Evolutionary conservation across 2,797 vertebrate genomes (phyloP).

Genomic region (Triplophysa bombifrons): DNA sequence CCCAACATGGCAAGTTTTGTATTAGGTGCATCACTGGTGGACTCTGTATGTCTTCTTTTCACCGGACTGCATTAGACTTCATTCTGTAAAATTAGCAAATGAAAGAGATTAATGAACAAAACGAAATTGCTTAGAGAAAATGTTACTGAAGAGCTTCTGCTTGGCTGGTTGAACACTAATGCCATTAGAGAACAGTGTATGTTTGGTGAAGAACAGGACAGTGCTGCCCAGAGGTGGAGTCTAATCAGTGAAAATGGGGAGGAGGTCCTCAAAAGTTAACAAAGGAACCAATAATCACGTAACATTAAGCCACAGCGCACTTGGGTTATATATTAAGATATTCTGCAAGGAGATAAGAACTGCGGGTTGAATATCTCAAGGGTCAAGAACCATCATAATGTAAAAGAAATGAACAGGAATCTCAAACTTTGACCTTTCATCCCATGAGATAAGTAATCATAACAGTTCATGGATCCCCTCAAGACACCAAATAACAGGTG

Average conservation of each 20-base stretch:
- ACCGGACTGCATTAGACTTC: neutral
- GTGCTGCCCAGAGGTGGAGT: constrained; percentile 52
- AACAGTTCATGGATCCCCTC: neutral
- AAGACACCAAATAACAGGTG: neutral
- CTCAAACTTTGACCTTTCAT: constrained; percentile 6
- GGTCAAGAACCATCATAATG: neutral
- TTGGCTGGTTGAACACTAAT: neutral
- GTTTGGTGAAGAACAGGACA: constrained; percentile 32
- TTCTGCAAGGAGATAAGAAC: neutral
- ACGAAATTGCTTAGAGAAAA: neutral
- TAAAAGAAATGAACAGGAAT: neutral
- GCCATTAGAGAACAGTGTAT: constrained; percentile 7
- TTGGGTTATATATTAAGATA: constrained; percentile 24
- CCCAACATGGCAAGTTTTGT: neutral
- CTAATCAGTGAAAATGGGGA: constrained; percentile 42
- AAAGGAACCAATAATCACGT: neutral
- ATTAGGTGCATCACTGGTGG: neutral
- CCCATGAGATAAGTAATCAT: neutral
- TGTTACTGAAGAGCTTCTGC: neutral
- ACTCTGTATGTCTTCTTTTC: neutral
- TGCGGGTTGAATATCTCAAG: neutral
- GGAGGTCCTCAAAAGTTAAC: constrained; percentile 18
- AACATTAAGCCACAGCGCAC: constrained; percentile 34
- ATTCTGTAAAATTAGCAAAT: constrained; percentile 11
- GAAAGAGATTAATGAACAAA: neutral